Evolutionary conservation across 2,797 vertebrate genomes (phyloP), one percentile per base, ranked within the genome.

Genomic region (Gallirallus australis): DNA sequence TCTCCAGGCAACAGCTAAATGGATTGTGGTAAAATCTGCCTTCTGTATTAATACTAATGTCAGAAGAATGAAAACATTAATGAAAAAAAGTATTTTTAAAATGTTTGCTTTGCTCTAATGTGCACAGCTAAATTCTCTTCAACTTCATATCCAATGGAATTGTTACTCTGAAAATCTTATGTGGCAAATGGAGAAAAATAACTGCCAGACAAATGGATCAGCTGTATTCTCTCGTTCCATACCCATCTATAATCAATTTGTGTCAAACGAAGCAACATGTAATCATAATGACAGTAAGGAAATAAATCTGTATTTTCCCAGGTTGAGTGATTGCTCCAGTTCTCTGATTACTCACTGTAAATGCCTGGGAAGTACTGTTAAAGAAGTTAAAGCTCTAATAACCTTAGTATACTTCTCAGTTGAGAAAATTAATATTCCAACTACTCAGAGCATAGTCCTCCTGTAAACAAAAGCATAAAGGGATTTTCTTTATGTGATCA

Each of bases 41-140:
- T 93, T 95, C 84, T 37, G 64, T 77, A 70, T 66, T 96, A 96
- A 90, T 84, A 85, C 21, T 64, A 66, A 15, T 93, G 82, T 87
- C 88, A 94, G 48, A 90, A 95, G 53, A 97, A 93, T 83, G 75
- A 95, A 95, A 95, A 57, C 14, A 71, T 48, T 21, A 69, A 64
- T 80, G 42, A 80, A 86, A 92, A 71, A 72, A 54, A 25, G 10
- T 12, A 53, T 90, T 56, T 96, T 86, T 56, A 21, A 82, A 88
- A 61, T 11, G 37, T 42, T 78, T 94, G 37, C 45, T 94, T 81
- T 72, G 61, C 59, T 78, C 66, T 28, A 71, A 14, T 25, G 15
- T 56, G 54, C 42, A 66, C 28, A 80, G 37, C 24, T 69, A 78
- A 88, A 81, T 87, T 56, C 8, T 31, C 68, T 72, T 87, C 31